Percentiles rank a stretch among this genome's conserved stretches.
Evolutionary conservation across 2,113 vertebrate genomes (phyloP).

Genomic region (Dasyurus viverrinus): DNA sequence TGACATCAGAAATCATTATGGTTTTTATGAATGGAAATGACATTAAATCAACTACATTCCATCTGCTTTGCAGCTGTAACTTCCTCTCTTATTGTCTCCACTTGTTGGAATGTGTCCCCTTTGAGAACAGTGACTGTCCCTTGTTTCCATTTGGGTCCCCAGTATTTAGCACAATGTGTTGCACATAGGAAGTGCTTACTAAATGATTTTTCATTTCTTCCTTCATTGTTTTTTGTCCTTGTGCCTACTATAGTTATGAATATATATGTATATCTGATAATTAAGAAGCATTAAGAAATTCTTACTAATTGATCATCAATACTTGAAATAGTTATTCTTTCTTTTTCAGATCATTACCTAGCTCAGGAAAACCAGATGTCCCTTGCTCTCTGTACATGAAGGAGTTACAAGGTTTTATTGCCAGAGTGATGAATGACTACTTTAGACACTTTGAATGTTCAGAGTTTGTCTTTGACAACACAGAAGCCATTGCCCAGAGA

Average conservation of each 20-base stretch:
- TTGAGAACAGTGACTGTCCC: background rate
- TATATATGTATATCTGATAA: background rate
- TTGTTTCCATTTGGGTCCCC: background rate
- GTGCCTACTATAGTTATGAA: background rate
- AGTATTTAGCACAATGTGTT: background rate
- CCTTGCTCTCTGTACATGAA: slow-evolving; percentile 99
- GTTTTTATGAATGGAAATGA: background rate
- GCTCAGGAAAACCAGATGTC: slow-evolving; percentile 89
- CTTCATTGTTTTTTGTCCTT: background rate
- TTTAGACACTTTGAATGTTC: slow-evolving; percentile 94
- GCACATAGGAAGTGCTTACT: background rate
- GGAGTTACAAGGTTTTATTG: slow-evolving; percentile 96
- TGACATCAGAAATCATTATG: background rate
- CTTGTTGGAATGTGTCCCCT: background rate
- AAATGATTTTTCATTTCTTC: background rate
- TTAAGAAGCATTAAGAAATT: background rate
- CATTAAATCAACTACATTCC: background rate
- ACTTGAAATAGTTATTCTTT: slow-evolving; percentile 38
- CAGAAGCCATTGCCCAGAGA: slow-evolving; percentile 91
- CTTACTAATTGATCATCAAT: background rate
- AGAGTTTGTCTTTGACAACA: slow-evolving; percentile 95
- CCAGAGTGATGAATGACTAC: slow-evolving; percentile 94
- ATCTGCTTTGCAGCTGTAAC: background rate
- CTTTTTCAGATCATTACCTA: slow-evolving; percentile 86
- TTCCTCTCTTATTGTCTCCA: background rate